Evolutionary conservation across 2,888 invertebrate genomes (phyloP).

Genomic region (Drosophila demipolita): DNA sequence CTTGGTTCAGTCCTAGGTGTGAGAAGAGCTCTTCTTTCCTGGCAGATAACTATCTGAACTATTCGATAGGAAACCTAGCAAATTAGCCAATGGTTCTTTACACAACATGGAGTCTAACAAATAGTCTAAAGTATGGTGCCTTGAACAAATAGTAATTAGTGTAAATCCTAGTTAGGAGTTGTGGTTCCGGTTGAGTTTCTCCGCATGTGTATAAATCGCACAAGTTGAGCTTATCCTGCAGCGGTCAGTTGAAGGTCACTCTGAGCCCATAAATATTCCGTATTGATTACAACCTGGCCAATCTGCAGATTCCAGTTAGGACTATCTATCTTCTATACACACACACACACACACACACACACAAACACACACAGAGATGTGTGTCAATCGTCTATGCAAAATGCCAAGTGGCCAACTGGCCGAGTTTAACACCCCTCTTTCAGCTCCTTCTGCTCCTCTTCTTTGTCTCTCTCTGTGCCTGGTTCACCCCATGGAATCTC

Average conservation of each 20-base stretch:
- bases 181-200: not conserved
- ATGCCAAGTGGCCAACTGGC: slow-evolving; percentile 55
- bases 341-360: not conserved
- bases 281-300: slow-evolving; percentile 68
- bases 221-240: slow-evolving; percentile 6
- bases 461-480: not conserved
- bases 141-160: not conserved
- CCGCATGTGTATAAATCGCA: not conserved
- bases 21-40: too few species aligned
- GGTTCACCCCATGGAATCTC: slow-evolving; percentile 45
- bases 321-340: slow-evolving; percentile 63
- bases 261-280: slow-evolving; percentile 62
- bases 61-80: too few species aligned
- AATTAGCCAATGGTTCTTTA: too few species aligned
- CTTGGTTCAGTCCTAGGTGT: not conserved
- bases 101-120: too few species aligned
- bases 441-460: too few species aligned
- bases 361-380: slow-evolving; percentile 18
- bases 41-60: too few species aligned
- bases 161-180: not conserved
- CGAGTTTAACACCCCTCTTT: slow-evolving; percentile 1
- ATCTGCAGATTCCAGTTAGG: slow-evolving; percentile 58
- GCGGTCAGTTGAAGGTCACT: slow-evolving; percentile 68
- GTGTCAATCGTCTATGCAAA: slow-evolving; percentile 71
- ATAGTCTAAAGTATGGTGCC: not conserved